Conservation (phyloP, 64 coral and sea anemone genomes). For the Exaiptasia diaphana region DNA sequence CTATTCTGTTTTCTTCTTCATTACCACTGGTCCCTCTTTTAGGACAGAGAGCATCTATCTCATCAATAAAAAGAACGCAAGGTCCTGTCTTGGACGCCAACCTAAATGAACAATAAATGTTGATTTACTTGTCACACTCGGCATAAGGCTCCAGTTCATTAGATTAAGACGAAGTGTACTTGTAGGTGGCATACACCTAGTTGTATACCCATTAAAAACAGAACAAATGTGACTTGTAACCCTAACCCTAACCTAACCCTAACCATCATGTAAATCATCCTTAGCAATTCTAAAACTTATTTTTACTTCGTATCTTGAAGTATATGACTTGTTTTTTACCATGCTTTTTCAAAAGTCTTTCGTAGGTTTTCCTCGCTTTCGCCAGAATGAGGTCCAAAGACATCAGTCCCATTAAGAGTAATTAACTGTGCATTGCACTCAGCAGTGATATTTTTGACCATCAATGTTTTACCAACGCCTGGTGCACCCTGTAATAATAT, state of each 20-base stretch:
- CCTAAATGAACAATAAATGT: constrained; percentile 28
- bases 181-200: too few species aligned
- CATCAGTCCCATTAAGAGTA: constrained; percentile 74
- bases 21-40: constrained; percentile 72
- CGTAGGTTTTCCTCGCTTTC: constrained; percentile 97
- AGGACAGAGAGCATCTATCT: constrained; percentile 94
- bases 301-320: too few species aligned
- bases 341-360: constrained; percentile 70
- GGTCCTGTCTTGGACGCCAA: constrained; percentile 60
- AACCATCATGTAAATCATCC: too few species aligned
- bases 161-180: too few species aligned
- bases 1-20: constrained; percentile 87
- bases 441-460: constrained; percentile 62
- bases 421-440: constrained; percentile 68
- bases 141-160: not conserved
- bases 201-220: too few species aligned
- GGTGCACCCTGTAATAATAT: constrained; percentile 82
- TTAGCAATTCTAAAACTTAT: too few species aligned
- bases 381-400: constrained; percentile 92
- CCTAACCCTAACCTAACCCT: too few species aligned
- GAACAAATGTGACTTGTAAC: too few species aligned
- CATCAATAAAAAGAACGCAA: constrained; percentile 97
- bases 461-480: constrained; percentile 84
- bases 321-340: too few species aligned
- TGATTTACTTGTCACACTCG: too few species aligned